These are phyloP conservation scores for Platerodrilus igneus DNA, from an alignment of 2,888 invertebrate genomes.

Conservation along the genomic window DNA sequence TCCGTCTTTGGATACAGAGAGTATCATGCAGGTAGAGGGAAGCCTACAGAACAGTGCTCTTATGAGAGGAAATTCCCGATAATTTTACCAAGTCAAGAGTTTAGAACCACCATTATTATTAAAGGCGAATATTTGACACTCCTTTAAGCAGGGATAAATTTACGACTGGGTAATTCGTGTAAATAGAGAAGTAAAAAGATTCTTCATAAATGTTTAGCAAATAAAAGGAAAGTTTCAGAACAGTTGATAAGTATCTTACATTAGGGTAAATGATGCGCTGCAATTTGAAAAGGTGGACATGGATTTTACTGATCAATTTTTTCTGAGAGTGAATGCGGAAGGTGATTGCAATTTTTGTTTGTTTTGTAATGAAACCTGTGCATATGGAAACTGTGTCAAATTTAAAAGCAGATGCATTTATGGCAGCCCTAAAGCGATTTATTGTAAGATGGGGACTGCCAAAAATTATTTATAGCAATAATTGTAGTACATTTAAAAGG, in stretches of 20 bases:
- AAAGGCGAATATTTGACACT: too few species aligned
- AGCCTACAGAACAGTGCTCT: too few species aligned
- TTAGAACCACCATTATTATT: too few species aligned
- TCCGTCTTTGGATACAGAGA: too few species aligned
- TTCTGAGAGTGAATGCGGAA: slow-evolving; percentile 2
- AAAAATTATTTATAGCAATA: not conserved
- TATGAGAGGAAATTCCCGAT: too few species aligned
- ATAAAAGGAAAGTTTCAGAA: slow-evolving; percentile 1
- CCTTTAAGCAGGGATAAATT: slow-evolving; percentile 1
- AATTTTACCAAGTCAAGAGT: too few species aligned
- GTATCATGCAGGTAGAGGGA: too few species aligned
- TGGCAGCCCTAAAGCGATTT: not conserved
- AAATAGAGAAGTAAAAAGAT: slow-evolving; percentile 5
- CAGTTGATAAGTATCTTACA: slow-evolving; percentile 7
- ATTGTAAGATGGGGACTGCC: not conserved
- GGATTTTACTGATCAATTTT: slow-evolving; percentile 13
- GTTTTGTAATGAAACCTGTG: slow-evolving; percentile 20
- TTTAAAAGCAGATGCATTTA: slow-evolving; percentile 1
- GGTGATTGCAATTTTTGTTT: slow-evolving; percentile 12
- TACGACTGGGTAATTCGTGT: slow-evolving; percentile 4
- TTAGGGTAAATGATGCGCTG: slow-evolving; percentile 1
- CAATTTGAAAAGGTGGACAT: slow-evolving; percentile 8
- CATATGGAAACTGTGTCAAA: slow-evolving; percentile 28
- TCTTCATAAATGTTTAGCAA: slow-evolving; percentile 2
- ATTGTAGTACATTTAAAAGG: not conserved